Conservation (phyloP, 1,140 invertebrate genomes). For the Drosophila baimaii region DNA sequence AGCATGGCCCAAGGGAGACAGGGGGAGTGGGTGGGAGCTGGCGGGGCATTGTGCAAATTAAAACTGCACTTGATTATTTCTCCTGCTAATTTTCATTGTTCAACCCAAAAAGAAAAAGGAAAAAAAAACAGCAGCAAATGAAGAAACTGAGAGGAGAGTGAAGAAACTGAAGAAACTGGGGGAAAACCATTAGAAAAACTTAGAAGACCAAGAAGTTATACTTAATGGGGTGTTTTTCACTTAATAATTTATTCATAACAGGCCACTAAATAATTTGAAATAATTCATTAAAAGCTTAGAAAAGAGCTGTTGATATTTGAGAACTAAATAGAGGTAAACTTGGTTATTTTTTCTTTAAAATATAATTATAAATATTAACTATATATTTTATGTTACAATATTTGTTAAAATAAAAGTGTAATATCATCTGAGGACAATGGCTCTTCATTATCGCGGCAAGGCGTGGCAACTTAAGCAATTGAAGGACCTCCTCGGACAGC, state of each 20-base stretch:
- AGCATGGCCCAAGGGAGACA: background rate
- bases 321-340: too few relatives aligned
- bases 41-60: slow-evolving; percentile 68
- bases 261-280: background rate
- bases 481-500: background rate
- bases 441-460: slow-evolving; percentile 59
- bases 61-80: slow-evolving; percentile 80
- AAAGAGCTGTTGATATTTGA: too few relatives aligned
- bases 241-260: too few relatives aligned
- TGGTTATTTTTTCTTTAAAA: background rate
- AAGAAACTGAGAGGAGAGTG: background rate
- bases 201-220: background rate
- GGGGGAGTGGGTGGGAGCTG: slow-evolving; percentile 8
- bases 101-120: slow-evolving; percentile 23
- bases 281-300: background rate
- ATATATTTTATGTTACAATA: background rate
- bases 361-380: background rate
- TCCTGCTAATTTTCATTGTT: slow-evolving; percentile 77
- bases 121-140: slow-evolving; percentile 22
- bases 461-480: slow-evolving; percentile 48
- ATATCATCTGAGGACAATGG: slow-evolving; percentile 21
- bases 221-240: too few relatives aligned
- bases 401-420: slow-evolving; percentile 13
- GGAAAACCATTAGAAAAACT: background rate
- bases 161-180: background rate